phyloP scores from a whole-genome alignment of 2,888 invertebrate species.

The Chrysopilus asiliformis region DNA sequence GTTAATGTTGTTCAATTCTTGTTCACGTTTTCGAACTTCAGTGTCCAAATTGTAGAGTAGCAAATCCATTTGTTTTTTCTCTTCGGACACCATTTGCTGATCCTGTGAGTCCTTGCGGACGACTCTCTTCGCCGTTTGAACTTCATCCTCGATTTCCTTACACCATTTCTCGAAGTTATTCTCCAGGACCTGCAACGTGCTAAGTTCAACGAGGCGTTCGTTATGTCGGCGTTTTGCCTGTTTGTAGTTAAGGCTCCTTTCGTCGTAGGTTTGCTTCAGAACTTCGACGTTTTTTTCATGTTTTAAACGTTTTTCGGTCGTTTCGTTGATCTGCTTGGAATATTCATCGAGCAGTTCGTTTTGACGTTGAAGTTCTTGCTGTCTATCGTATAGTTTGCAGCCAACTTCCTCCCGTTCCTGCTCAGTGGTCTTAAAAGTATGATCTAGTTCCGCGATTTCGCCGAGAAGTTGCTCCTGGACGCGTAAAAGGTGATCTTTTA shows the following conservation, averaged over 20 bases:
- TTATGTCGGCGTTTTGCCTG: conserved; percentile 24
- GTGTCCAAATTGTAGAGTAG: conserved; percentile 52
- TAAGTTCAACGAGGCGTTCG: conserved; percentile 25
- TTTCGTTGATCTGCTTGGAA: conserved; percentile 31
- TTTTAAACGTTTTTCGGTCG: conserved; percentile 27
- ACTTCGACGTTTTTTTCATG: conserved; percentile 28
- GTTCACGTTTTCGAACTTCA: conserved; percentile 57
- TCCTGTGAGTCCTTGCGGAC: conserved; percentile 30
- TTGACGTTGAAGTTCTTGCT: conserved; percentile 38
- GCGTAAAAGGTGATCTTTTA: conserved; percentile 49
- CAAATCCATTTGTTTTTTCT: conserved; percentile 42
- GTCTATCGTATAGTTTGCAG: conserved; percentile 36
- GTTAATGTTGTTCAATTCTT: conserved; percentile 46
- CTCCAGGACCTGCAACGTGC: conserved; percentile 27
- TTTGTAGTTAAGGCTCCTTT: conserved; percentile 21
- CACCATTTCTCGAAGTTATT: conserved; percentile 32
- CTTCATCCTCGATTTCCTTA: conserved; percentile 29
- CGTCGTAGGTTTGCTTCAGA: conserved; percentile 30
- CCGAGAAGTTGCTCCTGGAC: conserved; percentile 50
- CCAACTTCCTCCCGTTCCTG: conserved; percentile 34
- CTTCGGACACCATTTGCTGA: conserved; percentile 32
- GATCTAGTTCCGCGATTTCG: conserved; percentile 53
- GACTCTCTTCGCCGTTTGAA: conserved; percentile 30
- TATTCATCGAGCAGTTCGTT: conserved; percentile 37
- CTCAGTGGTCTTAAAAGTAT: conserved; percentile 25